Evolutionary conservation across 2,113 vertebrate species (phyloP).

Genomic region (Erythrocebus patas): DNA sequence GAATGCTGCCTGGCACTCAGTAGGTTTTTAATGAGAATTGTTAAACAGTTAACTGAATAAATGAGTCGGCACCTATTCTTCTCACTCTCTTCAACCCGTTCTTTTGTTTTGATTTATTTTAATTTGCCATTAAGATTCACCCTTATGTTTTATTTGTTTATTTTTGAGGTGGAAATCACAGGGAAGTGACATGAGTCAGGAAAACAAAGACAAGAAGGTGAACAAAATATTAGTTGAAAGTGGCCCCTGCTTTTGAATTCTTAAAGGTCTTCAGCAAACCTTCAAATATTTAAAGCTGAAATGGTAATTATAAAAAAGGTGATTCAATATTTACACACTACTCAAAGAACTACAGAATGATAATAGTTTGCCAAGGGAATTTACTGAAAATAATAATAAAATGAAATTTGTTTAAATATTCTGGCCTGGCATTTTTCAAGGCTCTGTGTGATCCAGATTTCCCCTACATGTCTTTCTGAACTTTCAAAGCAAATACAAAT

Average conservation of each 20-base stretch:
- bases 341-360: neutral
- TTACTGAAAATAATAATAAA: constrained; percentile 40
- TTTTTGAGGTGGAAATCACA: neutral
- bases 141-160: neutral
- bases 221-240: neutral
- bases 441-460: neutral
- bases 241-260: neutral
- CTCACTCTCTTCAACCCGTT: neutral
- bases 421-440: neutral
- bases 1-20: neutral
- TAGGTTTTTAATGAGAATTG: neutral
- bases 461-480: neutral
- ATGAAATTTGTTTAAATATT: constrained; percentile 34
- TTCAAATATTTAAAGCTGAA: constrained; percentile 43
- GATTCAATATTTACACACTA: constrained; percentile 28
- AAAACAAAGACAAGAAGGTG: neutral
- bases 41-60: neutral
- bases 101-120: neutral
- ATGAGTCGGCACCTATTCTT: neutral
- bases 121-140: neutral
- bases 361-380: neutral
- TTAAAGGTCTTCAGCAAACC: neutral
- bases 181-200: neutral
- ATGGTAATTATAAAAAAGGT: neutral
- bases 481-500: neutral